Conservation (phyloP, 2,113 vertebrate genomes). For the Oryzias curvinotus region DNA sequence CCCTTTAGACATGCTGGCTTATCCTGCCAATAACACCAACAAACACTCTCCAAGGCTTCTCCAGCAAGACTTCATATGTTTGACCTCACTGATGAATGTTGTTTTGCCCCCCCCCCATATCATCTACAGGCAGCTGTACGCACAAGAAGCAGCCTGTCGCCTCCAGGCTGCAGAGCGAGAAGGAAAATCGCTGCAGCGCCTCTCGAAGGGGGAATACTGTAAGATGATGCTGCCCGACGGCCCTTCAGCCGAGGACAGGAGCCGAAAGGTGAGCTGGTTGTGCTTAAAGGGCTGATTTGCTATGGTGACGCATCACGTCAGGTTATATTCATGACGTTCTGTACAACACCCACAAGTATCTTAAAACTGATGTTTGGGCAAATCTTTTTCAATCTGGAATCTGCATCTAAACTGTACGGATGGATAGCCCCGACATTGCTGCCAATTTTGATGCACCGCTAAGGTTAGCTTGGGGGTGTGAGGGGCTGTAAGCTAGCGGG, state of each 20-base stretch:
- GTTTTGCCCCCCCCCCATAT: slow-evolving; percentile 46
- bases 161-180: slow-evolving; percentile 76
- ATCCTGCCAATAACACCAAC: slow-evolving; percentile 36
- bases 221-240: slow-evolving; percentile 88
- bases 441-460: too few relatives aligned
- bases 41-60: slow-evolving; percentile 21
- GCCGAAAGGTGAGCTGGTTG: slow-evolving; percentile 83
- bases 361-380: slow-evolving; percentile 2
- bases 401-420: too few relatives aligned
- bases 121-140: slow-evolving; percentile 80
- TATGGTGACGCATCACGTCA: background rate
- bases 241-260: slow-evolving; percentile 81
- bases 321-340: background rate
- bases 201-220: slow-evolving; percentile 91
- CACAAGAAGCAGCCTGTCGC: slow-evolving; percentile 78
- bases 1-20: slow-evolving; percentile 31
- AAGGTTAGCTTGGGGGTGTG: too few relatives aligned
- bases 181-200: slow-evolving; percentile 79
- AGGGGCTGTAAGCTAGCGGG: too few relatives aligned
- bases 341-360: background rate
- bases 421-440: background rate
- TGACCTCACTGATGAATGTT: slow-evolving; percentile 38
- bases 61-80: slow-evolving; percentile 2
- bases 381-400: too few relatives aligned
- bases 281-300: background rate